Base-by-base conservation (phyloP, 1,140 invertebrate species). In the Melitaea cinxia region DNA sequence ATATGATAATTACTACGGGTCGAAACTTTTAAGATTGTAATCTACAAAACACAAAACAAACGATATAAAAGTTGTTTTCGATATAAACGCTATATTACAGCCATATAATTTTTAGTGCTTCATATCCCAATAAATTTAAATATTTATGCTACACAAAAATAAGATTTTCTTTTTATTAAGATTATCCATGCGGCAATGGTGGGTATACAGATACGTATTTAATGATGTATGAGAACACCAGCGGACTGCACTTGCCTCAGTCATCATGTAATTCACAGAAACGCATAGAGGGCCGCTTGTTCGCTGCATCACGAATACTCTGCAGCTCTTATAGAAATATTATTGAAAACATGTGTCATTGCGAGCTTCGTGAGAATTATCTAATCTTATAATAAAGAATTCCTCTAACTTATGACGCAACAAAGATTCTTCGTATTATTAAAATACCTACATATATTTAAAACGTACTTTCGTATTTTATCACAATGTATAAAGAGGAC, bases 201-300 rank as follows among this genome's bases (percentile, higher is more conserved):
- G 54, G 77, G 37, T 15, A 33, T 33, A 17, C 37, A 42, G 15
- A 42, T 42, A 4, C 5, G 15, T 15, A 39, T 7, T 12, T 76
- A 78, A 62, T 49, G 65, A 62, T 56, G 77, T 83, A 79, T 79
- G 72, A 79, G 73, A 73, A 74, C 71, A 68, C 71, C 53, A 72
- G 59, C 42, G 54, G 53, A 65, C 37, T 63, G 67, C 50, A 67
- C 59, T 70, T 54, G 63, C 59, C 81, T 80, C 81, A 65, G 53
- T 67, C 77, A 85, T 88, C 79, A 57, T 52, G 21, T 37, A 68
- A 62, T 89, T 88, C 87, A 84, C 70, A 83, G 85, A 89, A 89
- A 26, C 60, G 70, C 61, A 89, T 83, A 88, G 78, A 78, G 83
- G 49, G 70, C 54, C 62, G 78, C 69, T 83, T 85, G 84, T 88